Conservation (phyloP, 2,888 invertebrate species). For the Platycheirus albimanus region DNA sequence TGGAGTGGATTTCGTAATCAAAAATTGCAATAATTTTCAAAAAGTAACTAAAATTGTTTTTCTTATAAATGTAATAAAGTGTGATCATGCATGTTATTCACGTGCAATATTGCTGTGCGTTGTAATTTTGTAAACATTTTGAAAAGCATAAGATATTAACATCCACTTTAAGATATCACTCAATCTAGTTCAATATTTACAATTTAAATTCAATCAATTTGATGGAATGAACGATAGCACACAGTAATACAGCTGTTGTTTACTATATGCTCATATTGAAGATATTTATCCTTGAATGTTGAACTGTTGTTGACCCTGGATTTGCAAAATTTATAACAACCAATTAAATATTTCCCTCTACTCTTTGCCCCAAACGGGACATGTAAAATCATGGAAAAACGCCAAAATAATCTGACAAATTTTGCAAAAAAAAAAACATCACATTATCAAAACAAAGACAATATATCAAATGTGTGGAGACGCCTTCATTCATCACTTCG, state of each 20-base stretch:
- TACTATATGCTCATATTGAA: neutral
- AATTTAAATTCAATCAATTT: constrained; percentile 1
- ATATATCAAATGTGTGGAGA: no score
- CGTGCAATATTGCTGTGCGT: constrained; percentile 33
- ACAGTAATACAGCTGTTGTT: neutral
- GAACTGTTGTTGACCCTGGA: no score
- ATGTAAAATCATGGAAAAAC: no score
- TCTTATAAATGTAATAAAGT: no score
- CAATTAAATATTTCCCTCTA: no score
- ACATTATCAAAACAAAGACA: no score
- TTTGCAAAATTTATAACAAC: no score
- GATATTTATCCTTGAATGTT: neutral
- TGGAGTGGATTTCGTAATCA: constrained; percentile 1
- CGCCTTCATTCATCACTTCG: no score
- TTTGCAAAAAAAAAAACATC: no score
- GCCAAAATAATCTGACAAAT: no score
- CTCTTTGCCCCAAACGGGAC: no score
- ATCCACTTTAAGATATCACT: neutral
- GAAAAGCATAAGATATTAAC: constrained; percentile 6
- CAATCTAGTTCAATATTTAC: constrained; percentile 27
- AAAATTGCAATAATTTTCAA: constrained; percentile 21
- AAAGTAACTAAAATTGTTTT: no score
- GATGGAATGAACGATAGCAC: constrained; percentile 3
- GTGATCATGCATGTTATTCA: constrained; percentile 28
- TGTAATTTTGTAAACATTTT: neutral